phyloP scores from a whole-genome alignment of 1,140 invertebrate genomes.

The Chironomus tepperi region DNA sequence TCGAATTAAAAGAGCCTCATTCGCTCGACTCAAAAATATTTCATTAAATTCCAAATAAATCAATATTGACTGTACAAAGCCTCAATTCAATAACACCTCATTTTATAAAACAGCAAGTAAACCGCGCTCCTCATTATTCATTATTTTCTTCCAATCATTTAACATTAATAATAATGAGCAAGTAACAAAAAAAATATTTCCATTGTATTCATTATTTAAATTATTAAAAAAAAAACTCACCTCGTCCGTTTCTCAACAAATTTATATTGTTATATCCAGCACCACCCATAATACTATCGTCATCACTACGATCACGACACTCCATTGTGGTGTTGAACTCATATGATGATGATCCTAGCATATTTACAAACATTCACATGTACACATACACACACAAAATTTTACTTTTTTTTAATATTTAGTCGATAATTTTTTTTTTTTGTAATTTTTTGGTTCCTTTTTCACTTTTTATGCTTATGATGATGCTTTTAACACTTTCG shows the following conservation, averaged over 20 bases:
- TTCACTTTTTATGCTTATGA: too few species aligned
- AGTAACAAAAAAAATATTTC: background rate
- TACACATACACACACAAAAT: too few species aligned
- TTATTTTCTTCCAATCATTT: background rate
- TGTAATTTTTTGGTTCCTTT: too few species aligned
- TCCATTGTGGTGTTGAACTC: conserved; percentile 18
- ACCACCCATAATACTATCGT: background rate
- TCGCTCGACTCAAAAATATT: too few species aligned
- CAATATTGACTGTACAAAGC: too few species aligned
- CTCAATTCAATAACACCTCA: too few species aligned
- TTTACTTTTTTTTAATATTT: too few species aligned
- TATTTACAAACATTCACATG: background rate
- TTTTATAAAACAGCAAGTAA: background rate
- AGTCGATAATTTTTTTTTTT: too few species aligned
- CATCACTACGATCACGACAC: conserved; percentile 11
- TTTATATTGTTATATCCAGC: conserved; percentile 6
- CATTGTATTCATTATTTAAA: background rate
- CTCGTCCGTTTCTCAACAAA: background rate
- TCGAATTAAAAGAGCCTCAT: too few species aligned
- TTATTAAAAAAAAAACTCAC: background rate
- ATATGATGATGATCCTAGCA: conserved; percentile 17
- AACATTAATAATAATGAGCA: background rate
- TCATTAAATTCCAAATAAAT: too few species aligned
- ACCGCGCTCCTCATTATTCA: background rate
- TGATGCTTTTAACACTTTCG: too few species aligned